A percentile compares a stretch with the other conserved stretches of the same genome.
Evolutionary conservation across 2,113 vertebrate species (phyloP).

Genomic region (Dromiciops gliroides): DNA sequence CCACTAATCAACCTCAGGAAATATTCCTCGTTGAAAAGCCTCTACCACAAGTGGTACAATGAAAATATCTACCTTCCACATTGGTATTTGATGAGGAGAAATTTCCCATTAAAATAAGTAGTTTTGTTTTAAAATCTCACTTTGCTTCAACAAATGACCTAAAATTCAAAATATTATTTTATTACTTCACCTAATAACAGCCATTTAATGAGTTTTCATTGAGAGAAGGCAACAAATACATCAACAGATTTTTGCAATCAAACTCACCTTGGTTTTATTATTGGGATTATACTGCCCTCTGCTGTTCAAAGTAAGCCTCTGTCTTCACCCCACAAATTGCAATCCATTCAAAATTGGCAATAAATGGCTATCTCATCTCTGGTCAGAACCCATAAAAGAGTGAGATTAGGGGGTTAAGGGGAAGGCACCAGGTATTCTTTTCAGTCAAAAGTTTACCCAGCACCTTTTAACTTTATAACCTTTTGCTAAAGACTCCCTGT

Average conservation of each 20-base stretch:
- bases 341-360: background rate
- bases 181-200: background rate
- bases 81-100: background rate
- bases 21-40: background rate
- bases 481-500: too few species aligned
- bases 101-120: background rate
- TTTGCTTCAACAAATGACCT: background rate
- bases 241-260: background rate
- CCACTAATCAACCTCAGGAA: background rate
- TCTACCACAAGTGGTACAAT: background rate
- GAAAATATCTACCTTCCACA: background rate
- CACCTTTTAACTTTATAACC: too few species aligned
- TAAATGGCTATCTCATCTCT: background rate
- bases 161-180: background rate
- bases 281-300: background rate
- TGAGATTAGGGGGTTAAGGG: background rate
- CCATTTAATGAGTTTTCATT: background rate
- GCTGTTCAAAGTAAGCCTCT: background rate
- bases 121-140: background rate
- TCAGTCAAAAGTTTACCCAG: too few species aligned
- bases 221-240: background rate
- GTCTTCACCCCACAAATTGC: background rate
- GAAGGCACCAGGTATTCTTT: too few species aligned
- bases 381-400: background rate
- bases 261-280: background rate